Conservation (phyloP, 2,113 vertebrate species). For the Isurus oxyrinchus region DNA sequence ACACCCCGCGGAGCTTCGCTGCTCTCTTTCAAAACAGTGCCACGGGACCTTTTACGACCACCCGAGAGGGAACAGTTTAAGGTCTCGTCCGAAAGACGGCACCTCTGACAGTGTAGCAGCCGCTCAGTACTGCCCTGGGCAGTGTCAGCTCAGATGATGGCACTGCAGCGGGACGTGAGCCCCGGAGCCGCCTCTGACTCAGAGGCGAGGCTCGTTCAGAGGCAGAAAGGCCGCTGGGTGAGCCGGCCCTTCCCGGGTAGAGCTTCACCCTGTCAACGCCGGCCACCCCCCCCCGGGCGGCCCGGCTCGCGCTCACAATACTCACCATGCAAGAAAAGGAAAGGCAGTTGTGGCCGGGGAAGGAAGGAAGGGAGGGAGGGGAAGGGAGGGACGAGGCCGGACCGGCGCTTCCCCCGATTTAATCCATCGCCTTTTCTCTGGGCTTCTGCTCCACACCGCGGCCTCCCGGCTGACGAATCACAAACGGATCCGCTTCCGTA, state of each 20-base stretch:
- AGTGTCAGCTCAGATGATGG: neutral
- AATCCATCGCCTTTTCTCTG: constrained; percentile 22
- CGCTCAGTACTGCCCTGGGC: neutral
- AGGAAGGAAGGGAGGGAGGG: neutral
- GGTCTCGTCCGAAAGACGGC: neutral
- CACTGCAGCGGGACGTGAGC: too few relatives aligned
- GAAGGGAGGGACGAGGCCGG: constrained; percentile 7
- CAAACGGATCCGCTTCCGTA: neutral
- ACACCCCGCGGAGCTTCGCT: too few relatives aligned
- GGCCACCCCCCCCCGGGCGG: too few relatives aligned
- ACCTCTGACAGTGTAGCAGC: neutral
- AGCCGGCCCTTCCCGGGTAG: too few relatives aligned
- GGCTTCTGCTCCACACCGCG: neutral
- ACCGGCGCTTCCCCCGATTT: neutral
- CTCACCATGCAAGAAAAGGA: neutral
- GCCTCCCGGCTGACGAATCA: constrained; percentile 14
- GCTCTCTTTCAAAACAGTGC: neutral
- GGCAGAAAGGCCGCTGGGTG: too few relatives aligned
- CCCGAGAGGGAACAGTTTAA: neutral
- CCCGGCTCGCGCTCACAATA: neutral
- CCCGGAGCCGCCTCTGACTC: too few relatives aligned
- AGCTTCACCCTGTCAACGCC: neutral
- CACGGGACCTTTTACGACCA: neutral
- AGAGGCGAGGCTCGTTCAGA: neutral
- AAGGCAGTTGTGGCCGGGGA: neutral